These are phyloP conservation scores for Macrosoma leucophasiata DNA, from an alignment of 2,888 invertebrate species.

Conservation along the genomic window DNA sequence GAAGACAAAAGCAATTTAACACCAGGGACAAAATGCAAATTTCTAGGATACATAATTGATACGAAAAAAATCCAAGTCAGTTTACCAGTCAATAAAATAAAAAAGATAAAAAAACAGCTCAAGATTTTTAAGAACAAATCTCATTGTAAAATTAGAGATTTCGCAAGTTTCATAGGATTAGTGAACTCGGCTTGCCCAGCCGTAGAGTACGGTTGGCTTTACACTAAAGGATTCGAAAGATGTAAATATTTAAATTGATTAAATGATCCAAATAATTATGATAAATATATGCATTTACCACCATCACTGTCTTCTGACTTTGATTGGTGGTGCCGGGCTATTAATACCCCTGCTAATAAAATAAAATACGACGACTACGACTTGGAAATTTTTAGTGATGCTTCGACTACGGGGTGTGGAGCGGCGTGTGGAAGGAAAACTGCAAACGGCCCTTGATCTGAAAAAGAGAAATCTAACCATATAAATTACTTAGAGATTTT, in stretches of 20 bases:
- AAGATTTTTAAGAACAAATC: too few species aligned
- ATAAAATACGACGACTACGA: not conserved
- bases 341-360: not conserved
- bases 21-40: conserved; percentile 2
- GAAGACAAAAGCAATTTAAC: conserved; percentile 5
- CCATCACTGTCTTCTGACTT: conserved; percentile 3
- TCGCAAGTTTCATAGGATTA: conserved; percentile 13
- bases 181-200: conserved; percentile 14
- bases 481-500: conserved; percentile 13
- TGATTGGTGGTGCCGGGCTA: conserved; percentile 8
- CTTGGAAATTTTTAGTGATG: not conserved
- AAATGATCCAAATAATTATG: conserved; percentile 13
- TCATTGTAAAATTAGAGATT: conserved; percentile 7
- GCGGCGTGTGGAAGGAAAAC: not conserved
- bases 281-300: conserved; percentile 8
- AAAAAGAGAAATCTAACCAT: conserved; percentile 2
- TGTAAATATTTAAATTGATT: conserved; percentile 6
- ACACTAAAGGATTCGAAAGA: conserved; percentile 19
- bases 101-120: too few species aligned
- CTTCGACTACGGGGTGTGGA: not conserved
- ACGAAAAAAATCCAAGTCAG: too few species aligned
- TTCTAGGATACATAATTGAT: conserved; percentile 5
- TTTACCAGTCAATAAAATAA: too few species aligned
- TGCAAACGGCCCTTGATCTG: not conserved
- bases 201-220: conserved; percentile 14